phyloP scores from a whole-genome alignment of 2,888 invertebrate species.

The Tuberolachnus salignus region DNA sequence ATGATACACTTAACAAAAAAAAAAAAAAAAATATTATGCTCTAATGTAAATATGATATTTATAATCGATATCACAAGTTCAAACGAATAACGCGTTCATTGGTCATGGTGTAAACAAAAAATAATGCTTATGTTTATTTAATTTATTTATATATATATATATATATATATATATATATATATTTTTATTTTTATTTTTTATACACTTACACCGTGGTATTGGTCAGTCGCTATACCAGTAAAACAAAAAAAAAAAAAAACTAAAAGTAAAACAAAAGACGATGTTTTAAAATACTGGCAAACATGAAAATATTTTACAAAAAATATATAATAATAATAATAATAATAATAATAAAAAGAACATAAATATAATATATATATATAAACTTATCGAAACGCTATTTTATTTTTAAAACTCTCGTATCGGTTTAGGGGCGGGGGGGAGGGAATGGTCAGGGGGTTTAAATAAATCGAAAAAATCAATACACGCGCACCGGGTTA shows the following conservation, averaged over 20 bases:
- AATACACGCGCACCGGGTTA: slow-evolving; percentile 33
- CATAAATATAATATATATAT: neutral
- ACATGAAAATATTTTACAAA: slow-evolving; percentile 54
- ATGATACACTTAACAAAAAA: slow-evolving; percentile 50
- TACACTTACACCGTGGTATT: slow-evolving; percentile 54
- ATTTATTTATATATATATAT: slow-evolving; percentile 11
- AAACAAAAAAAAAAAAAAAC: slow-evolving; percentile 51
- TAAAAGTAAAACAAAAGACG: slow-evolving; percentile 47
- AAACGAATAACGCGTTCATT: slow-evolving; percentile 55
- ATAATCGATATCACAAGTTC: slow-evolving; percentile 57
- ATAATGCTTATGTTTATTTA: slow-evolving; percentile 31
- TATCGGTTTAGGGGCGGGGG: neutral
- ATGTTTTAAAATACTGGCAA: slow-evolving; percentile 52
- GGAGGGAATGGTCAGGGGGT: too few relatives aligned
- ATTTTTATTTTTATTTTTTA: slow-evolving; percentile 7
- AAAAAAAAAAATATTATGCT: slow-evolving; percentile 38
- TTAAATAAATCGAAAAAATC: slow-evolving; percentile 29
- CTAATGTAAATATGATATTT: slow-evolving; percentile 48
- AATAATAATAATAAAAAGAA: slow-evolving; percentile 1
- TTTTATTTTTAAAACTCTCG: slow-evolving; percentile 25
- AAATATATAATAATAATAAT: slow-evolving; percentile 26
- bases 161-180: neutral
- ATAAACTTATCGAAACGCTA: slow-evolving; percentile 39
- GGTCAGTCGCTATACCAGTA: slow-evolving; percentile 54
- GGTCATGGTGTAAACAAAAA: slow-evolving; percentile 54